phyloP scores from a whole-genome alignment of 2,113 vertebrate species.

The Hyla sarda region DNA sequence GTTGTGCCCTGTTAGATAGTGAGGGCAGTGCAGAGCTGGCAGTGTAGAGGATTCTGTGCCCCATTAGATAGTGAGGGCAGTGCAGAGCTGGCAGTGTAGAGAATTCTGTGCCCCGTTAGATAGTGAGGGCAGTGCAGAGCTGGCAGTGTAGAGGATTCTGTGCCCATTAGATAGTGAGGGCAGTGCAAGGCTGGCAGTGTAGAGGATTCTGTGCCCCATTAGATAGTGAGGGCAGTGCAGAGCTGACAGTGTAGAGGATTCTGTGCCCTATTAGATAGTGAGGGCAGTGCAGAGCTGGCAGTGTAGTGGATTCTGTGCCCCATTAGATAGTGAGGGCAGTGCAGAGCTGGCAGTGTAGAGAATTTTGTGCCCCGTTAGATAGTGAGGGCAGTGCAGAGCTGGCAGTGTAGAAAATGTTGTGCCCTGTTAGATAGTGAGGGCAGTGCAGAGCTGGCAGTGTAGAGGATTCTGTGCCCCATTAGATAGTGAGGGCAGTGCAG shows the following conservation, averaged over 20 bases:
- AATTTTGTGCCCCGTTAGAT: slow-evolving; percentile 30
- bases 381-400: background rate
- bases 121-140: background rate
- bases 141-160: slow-evolving; percentile 2
- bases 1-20: too few species aligned
- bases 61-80: too few species aligned
- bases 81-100: background rate
- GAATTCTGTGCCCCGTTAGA: slow-evolving; percentile 28
- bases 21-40: background rate
- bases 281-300: background rate
- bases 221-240: too few species aligned
- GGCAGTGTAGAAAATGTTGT: background rate
- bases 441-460: background rate
- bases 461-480: slow-evolving; percentile 18
- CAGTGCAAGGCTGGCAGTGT: background rate
- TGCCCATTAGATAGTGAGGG: too few species aligned
- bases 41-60: slow-evolving; percentile 17
- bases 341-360: background rate
- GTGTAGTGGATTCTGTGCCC: slow-evolving; percentile 12
- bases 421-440: too few species aligned
- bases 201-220: slow-evolving; percentile 18
- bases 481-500: too few species aligned
- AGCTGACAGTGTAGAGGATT: slow-evolving; percentile 11
- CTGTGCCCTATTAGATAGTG: slow-evolving; percentile 20
- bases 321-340: too few species aligned